A percentile compares a stretch with the other conserved stretches of the same genome.
These are phyloP conservation scores for Nerophis lumbriciformis DNA, from an alignment of 2,113 vertebrate genomes.

Conservation along the genomic window DNA sequence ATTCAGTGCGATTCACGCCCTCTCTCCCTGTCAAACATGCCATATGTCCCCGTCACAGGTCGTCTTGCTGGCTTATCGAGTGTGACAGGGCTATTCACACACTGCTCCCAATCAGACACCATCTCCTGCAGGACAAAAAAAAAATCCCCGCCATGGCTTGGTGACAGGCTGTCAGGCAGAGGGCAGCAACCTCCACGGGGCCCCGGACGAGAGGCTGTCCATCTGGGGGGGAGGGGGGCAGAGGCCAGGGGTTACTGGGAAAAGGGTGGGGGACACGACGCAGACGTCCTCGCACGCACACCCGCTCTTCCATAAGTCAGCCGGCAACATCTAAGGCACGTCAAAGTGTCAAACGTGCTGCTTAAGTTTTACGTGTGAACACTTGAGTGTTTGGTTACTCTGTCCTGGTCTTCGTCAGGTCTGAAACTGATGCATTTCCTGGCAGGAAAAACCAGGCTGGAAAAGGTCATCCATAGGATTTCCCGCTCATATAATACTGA, in stretches of 20 bases:
- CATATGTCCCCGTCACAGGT: conserved; percentile 77
- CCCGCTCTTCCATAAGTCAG: conserved; percentile 23
- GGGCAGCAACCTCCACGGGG: conserved; percentile 67
- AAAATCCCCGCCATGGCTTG: conserved; percentile 58
- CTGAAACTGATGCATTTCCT: conserved; percentile 50
- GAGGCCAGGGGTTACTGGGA: conserved; percentile 50
- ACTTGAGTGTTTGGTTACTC: background rate
- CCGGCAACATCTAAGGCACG: background rate
- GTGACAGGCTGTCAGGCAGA: conserved; percentile 72
- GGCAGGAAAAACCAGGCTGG: conserved; percentile 53
- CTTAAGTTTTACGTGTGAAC: background rate
- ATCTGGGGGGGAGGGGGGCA: conserved; percentile 47
- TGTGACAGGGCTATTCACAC: conserved; percentile 78
- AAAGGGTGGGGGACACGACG: conserved; percentile 24
- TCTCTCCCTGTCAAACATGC: conserved; percentile 75
- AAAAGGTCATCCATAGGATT: conserved; percentile 49
- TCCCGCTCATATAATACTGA: conserved; percentile 6
- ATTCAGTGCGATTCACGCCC: conserved; percentile 76
- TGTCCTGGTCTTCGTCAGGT: background rate
- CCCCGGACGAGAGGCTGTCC: conserved; percentile 55
- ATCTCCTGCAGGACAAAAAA: conserved; percentile 57
- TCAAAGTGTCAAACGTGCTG: background rate
- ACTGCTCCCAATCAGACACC: conserved; percentile 73
- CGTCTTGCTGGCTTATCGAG: conserved; percentile 73
- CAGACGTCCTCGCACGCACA: conserved; percentile 30